Evolutionary conservation across 2,888 invertebrate species (phyloP).

Genomic region (Archips crataeganus): DNA sequence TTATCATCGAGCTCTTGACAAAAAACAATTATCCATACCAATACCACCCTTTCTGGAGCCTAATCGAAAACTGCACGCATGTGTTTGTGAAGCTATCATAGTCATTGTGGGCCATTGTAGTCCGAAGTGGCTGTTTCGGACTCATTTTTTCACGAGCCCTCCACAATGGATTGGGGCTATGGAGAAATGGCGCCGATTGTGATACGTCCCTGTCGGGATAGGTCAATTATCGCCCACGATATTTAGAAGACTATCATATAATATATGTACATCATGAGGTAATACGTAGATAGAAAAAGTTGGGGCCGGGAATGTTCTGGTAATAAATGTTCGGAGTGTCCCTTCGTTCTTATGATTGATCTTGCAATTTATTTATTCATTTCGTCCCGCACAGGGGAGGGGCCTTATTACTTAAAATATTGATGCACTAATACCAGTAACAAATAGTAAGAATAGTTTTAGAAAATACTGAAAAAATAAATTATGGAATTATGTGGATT

Average conservation of each 20-base stretch:
- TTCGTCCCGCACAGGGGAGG: constrained; percentile 26
- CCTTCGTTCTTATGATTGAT: constrained; percentile 38
- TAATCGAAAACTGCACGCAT: constrained; percentile 52
- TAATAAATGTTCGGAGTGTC: constrained; percentile 23
- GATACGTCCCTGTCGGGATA: constrained; percentile 45
- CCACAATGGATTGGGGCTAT: constrained; percentile 52
- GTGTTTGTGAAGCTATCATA: constrained; percentile 53
- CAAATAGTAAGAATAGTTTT: background rate
- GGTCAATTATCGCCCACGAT: constrained; percentile 39
- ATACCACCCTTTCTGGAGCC: constrained; percentile 18
- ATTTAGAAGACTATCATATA: constrained; percentile 2
- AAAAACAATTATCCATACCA: constrained; percentile 27
- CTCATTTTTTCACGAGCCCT: constrained; percentile 55
- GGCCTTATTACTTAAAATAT: background rate
- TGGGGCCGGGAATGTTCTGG: constrained; percentile 6
- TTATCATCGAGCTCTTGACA: constrained; percentile 17
- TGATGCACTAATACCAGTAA: background rate
- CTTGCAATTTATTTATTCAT: constrained; percentile 30
- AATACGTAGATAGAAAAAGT: constrained; percentile 8
- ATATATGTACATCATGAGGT: constrained; percentile 7
- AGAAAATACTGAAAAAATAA: background rate
- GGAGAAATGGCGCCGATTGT: constrained; percentile 48
- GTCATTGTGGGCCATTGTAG: constrained; percentile 64
- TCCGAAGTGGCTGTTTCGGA: constrained; percentile 61
- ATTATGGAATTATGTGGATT: too few relatives aligned